A percentile compares a stretch with the other conserved stretches of the same genome.
Evolutionary conservation across 2,113 vertebrate genomes (phyloP).

Genomic region (Urocitellus parryii): DNA sequence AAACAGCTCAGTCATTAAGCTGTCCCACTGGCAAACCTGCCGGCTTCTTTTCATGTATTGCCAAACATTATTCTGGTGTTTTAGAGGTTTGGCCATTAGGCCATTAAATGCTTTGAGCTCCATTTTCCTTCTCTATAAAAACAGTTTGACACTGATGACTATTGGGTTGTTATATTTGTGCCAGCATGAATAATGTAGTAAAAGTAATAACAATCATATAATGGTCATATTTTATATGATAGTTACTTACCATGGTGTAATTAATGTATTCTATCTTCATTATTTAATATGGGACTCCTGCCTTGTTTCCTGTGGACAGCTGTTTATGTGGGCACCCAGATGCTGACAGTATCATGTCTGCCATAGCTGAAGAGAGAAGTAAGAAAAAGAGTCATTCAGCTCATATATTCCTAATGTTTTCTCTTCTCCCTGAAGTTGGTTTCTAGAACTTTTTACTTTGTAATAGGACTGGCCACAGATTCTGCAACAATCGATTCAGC

Average conservation of each 20-base stretch:
- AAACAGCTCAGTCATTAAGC: slow-evolving; percentile 39
- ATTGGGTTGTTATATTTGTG: slow-evolving; percentile 76
- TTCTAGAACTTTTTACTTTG: slow-evolving; percentile 27
- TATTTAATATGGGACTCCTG: slow-evolving; percentile 73
- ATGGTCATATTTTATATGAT: slow-evolving; percentile 79
- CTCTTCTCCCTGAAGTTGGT: not conserved
- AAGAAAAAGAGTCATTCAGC: slow-evolving; percentile 23
- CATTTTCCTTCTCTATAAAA: slow-evolving; percentile 75
- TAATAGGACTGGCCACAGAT: not conserved
- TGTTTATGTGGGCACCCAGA: slow-evolving; percentile 70
- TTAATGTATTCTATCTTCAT: slow-evolving; percentile 76
- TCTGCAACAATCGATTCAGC: not conserved
- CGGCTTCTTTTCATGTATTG: slow-evolving; percentile 40
- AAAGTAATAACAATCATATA: slow-evolving; percentile 79
- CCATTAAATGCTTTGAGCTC: slow-evolving; percentile 74
- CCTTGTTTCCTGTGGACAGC: slow-evolving; percentile 64
- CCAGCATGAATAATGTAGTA: slow-evolving; percentile 78
- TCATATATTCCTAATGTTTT: not conserved
- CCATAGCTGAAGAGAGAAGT: slow-evolving; percentile 45
- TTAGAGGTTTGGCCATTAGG: slow-evolving; percentile 67
- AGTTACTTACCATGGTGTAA: slow-evolving; percentile 76
- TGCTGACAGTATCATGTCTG: slow-evolving; percentile 47
- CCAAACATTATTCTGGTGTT: slow-evolving; percentile 58
- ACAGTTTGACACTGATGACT: slow-evolving; percentile 70
- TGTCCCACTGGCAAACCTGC: not conserved